phyloP scores from a whole-genome alignment of 2,888 invertebrate genomes.

The Bhutanitis thaidina region DNA sequence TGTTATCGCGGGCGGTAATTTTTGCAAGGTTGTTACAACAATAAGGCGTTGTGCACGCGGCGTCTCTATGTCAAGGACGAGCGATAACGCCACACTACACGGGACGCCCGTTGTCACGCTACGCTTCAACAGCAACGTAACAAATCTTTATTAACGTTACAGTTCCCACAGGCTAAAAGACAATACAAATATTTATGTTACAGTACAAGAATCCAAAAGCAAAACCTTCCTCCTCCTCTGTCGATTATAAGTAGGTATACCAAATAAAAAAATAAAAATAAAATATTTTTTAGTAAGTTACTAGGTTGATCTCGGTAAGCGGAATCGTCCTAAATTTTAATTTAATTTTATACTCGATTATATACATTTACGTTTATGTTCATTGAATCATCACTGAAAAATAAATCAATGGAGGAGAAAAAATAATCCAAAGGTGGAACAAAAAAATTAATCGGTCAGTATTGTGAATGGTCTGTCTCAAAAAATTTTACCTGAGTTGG shows the following conservation, averaged over 20 bases:
- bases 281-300: too few relatives aligned
- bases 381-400: too few relatives aligned
- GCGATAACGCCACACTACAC: conserved; percentile 64
- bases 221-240: too few relatives aligned
- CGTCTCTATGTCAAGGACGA: conserved; percentile 78
- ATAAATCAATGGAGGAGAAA: conserved; percentile 6
- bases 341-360: too few relatives aligned
- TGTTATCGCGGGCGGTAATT: conserved; percentile 64
- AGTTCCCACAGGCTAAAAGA: too few relatives aligned
- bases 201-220: too few relatives aligned
- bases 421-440: conserved; percentile 14
- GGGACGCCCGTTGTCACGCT: conserved; percentile 42
- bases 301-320: too few relatives aligned
- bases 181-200: too few relatives aligned
- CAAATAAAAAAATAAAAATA: too few relatives aligned
- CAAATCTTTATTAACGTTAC: conserved; percentile 19
- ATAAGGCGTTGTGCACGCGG: conserved; percentile 69
- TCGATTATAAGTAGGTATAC: too few relatives aligned
- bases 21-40: conserved; percentile 76
- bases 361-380: too few relatives aligned
- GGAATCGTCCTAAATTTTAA: too few relatives aligned
- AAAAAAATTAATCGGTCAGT: conserved; percentile 20
- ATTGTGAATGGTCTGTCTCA: conserved; percentile 21
- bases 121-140: conserved; percentile 23
- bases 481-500: conserved; percentile 55